Evolutionary conservation across 2,113 vertebrate genomes (phyloP).

Genomic region (Ancistrus triradiatus): DNA sequence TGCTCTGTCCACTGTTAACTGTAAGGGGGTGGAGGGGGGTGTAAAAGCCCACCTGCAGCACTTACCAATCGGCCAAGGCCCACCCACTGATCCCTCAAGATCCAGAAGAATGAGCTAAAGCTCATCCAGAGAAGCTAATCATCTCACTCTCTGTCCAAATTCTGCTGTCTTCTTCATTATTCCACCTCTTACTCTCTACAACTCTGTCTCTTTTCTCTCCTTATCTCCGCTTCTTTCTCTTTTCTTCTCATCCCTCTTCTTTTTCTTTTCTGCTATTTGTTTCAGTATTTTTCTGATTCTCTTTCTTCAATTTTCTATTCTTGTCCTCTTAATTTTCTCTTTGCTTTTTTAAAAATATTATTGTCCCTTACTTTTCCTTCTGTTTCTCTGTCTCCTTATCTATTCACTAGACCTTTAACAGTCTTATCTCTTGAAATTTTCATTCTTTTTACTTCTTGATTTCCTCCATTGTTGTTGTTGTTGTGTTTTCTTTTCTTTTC

Average conservation of each 20-base stretch:
- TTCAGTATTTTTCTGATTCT: slow-evolving; percentile 25
- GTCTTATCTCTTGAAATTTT: no score
- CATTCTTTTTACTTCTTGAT: background rate
- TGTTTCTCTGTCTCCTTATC: background rate
- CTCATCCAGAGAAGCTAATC: slow-evolving; percentile 55
- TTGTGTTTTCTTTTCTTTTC: background rate
- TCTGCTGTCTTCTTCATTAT: slow-evolving; percentile 24
- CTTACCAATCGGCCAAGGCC: slow-evolving; percentile 49
- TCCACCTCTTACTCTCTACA: background rate
- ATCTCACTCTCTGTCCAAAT: slow-evolving; percentile 36
- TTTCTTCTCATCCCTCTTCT: slow-evolving; percentile 21
- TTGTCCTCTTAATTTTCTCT: no score
- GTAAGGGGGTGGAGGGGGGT: background rate
- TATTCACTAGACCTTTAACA: no score
- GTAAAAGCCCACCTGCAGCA: slow-evolving; percentile 61
- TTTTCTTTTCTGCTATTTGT: slow-evolving; percentile 21
- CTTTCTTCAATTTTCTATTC: background rate
- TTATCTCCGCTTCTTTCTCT: slow-evolving; percentile 24
- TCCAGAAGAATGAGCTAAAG: slow-evolving; percentile 59
- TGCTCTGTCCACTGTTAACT: slow-evolving; percentile 10
- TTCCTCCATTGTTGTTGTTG: no score
- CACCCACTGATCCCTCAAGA: slow-evolving; percentile 45
- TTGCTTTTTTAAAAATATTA: slow-evolving; percentile 2
- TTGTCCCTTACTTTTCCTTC: background rate
- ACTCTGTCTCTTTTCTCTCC: slow-evolving; percentile 18